Evolutionary conservation across 2,113 vertebrate genomes (phyloP), one percentile per base, ranked within the genome.

Genomic region (Megaptera novaeangliae): DNA sequence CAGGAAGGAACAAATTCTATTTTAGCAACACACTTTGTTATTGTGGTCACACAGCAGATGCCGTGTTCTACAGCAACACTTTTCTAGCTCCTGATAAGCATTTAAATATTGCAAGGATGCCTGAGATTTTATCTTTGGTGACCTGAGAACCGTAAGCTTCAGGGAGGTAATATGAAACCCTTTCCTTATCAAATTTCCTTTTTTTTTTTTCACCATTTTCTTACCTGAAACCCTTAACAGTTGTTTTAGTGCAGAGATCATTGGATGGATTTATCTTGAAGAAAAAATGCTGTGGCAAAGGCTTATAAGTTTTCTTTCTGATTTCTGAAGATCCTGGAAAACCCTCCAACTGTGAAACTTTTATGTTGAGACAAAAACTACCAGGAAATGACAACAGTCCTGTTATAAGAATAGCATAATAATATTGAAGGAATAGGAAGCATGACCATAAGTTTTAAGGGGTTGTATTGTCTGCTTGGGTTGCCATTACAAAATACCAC

Each of bases 121-220:
- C 84, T 93, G 41, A 80, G 82, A 41, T 71, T 81, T 98, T 75
- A 55, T 41, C 57, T 75, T 64, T 25, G 12, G 9, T 85, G n/a
- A 69, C 85, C 74, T 69, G 34, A 63, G 90, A 74, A 39, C 39
- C 59, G 71, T 63, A 88, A 91, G 9, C 31, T 61, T 1, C 29
- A 75, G 4, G 52, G 71, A 97, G 6, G 0, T 71, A 29, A 86
- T 84, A 89, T 64, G 41, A 87, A 85, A 83, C 13, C 46, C 9
- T 87, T 72, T 80, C 31, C 1, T 20, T 84, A 49, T 34, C 69
- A 91, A 72, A 93, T 94, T 98, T 98, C 75, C 36, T 18, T 17
- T 81, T 93, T 94, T 81, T 77, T 34, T 78, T 9, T 46, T 31
- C 4, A 57, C 17, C 9, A 89, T 97, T 86, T 89, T 27, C 64